phyloP scores from a whole-genome alignment of 2,113 vertebrate genomes.

The Carollia perspicillata region DNA sequence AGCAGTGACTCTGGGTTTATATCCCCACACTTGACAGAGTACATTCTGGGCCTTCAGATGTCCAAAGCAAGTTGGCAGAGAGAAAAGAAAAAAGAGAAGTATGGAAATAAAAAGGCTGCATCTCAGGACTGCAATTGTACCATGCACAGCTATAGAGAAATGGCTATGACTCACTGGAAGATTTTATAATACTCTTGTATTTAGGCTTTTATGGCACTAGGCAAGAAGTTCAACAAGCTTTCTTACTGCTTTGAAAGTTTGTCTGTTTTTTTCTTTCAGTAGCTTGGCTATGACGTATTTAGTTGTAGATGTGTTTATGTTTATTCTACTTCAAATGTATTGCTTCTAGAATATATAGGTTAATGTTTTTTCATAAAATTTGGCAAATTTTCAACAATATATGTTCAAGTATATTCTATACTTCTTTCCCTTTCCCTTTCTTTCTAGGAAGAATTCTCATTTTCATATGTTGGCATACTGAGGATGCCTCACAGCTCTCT shows the following conservation, averaged over 20 bases:
- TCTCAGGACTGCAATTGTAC: not conserved
- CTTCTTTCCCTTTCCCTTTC: not conserved
- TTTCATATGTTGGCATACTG: not conserved
- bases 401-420: not conserved
- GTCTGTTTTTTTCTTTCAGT: not conserved
- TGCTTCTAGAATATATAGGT: not conserved
- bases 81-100: not conserved
- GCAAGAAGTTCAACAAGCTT: not conserved
- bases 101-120: not conserved
- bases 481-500: not conserved
- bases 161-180: not conserved
- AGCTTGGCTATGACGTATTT: not conserved
- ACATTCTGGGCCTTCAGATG: not conserved
- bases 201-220: not conserved
- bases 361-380: not conserved
- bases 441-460: not conserved
- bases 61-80: not conserved
- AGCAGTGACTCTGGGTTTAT: not conserved
- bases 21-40: not conserved
- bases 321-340: not conserved
- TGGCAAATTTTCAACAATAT: not conserved
- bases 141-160: not conserved
- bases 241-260: not conserved
- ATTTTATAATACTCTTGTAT: not conserved
- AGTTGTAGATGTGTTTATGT: not conserved